Evolutionary conservation across 1,140 invertebrate species (phyloP), one percentile per base, ranked within the genome.

Genomic region (Druon quercuslanigerum): DNA sequence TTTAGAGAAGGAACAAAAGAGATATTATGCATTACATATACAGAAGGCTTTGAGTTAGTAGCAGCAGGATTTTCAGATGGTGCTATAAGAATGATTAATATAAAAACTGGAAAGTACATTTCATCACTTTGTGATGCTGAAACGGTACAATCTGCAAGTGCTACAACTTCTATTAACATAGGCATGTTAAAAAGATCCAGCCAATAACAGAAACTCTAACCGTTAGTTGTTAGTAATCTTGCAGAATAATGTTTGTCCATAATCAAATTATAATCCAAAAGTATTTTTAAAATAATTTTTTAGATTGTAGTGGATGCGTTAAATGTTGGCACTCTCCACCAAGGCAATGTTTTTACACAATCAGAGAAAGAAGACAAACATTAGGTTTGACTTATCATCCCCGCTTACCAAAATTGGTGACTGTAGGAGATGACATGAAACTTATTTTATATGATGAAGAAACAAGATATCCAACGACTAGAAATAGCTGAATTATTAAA

Each of bases 401-500:
- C 12, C 85, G 89, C 9, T 86, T 91, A 71, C 91, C 90, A 19
- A 94, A 94, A 83, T 94, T 94, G 80, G 87, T 94, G 7, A 94
- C 94, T 0, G 92, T 92, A 56, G 94, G 94, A 1, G 93, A 94
- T 78, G 93, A 95, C 81, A 87, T 89, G 4, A 93, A 92, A 86
- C 83, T 95, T n/a, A 91, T 92, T 74, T 90, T 94, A 76, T 95
- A 94, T 82, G 93, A 95, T 77, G 93, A 94, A 84, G 94, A 95
- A 88, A 93, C 92, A 12, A 92, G 92, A 79, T 75, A 57, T 33
- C 5, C 16, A 14, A 16, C 25, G 3, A 56, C 8, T 19, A 66
- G 51, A 33, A 2, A 5, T 33, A 33, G 4, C 25, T 33, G 25
- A 33, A 33, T 33, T 33, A 33, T 33, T 33, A 5, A 33, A 33